A percentile compares a stretch with the other conserved stretches of the same genome.
These are phyloP conservation scores for Cerastis rubricosa DNA, from an alignment of 2,888 invertebrate species.

Conservation along the genomic window DNA sequence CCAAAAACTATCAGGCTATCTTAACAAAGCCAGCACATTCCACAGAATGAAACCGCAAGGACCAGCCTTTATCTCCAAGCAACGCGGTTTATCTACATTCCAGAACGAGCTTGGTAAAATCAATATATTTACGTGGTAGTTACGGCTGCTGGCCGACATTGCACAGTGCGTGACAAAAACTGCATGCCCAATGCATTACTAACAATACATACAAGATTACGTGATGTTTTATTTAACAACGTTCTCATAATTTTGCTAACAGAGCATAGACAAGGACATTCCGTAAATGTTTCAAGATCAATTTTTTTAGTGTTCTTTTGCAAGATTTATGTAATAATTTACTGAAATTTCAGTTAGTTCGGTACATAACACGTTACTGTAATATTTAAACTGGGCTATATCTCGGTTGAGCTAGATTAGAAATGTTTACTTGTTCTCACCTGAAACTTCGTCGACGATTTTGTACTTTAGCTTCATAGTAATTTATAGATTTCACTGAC, in stretches of 20 bases:
- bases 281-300: constrained; percentile 56
- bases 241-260: constrained; percentile 50
- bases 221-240: constrained; percentile 68
- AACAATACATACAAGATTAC: constrained; percentile 49
- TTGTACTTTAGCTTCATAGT: not conserved
- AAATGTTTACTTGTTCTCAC: constrained; percentile 22
- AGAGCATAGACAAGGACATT: constrained; percentile 47
- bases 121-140: constrained; percentile 43
- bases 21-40: constrained; percentile 20
- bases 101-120: constrained; percentile 18
- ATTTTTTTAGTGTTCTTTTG: constrained; percentile 23
- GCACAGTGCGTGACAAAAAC: constrained; percentile 66
- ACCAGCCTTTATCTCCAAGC: constrained; percentile 13
- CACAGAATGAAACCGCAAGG: not conserved
- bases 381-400: not conserved
- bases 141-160: constrained; percentile 64
- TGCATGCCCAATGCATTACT: constrained; percentile 61
- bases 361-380: constrained; percentile 3
- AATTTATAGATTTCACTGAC: not conserved
- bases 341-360: not conserved
- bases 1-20: not conserved
- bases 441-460: not conserved
- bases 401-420: constrained; percentile 13
- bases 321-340: constrained; percentile 39
- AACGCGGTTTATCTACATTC: constrained; percentile 56